phyloP scores from a whole-genome alignment of 2,113 vertebrate species.

The Scartelaos histophorus region DNA sequence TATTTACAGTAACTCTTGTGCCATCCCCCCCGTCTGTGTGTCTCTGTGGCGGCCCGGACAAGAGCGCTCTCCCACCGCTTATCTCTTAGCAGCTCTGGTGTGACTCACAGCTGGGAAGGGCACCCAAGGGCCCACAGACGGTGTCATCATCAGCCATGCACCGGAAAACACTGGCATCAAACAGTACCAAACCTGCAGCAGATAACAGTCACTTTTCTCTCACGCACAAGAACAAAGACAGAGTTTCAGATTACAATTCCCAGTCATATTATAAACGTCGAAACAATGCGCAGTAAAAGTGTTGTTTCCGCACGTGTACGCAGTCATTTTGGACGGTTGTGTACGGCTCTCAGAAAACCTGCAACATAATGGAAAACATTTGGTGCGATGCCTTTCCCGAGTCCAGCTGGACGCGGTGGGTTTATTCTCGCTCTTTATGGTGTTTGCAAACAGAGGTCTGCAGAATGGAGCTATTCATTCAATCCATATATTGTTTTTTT shows the following conservation, averaged over 20 bases:
- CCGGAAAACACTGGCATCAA: constrained; percentile 54
- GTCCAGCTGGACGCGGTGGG: constrained; percentile 15
- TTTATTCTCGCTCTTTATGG: neutral
- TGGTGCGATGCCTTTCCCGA: constrained; percentile 21
- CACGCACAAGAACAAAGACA: constrained; percentile 8
- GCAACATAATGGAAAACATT: constrained; percentile 28
- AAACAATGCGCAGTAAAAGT: neutral
- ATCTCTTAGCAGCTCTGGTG: constrained; percentile 61
- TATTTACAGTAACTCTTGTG: constrained; percentile 37
- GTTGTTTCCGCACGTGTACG: neutral
- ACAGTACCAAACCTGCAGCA: constrained; percentile 53
- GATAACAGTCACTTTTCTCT: constrained; percentile 40
- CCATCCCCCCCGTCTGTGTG: constrained; percentile 11
- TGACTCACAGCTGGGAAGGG: constrained; percentile 60
- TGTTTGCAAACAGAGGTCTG: neutral
- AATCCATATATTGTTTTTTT: neutral
- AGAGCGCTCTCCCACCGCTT: constrained; percentile 46
- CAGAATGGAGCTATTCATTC: neutral
- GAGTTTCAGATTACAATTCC: neutral
- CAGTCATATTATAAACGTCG: neutral
- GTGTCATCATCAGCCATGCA: constrained; percentile 59
- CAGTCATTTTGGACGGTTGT: neutral
- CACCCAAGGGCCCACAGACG: constrained; percentile 44
- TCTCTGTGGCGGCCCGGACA: constrained; percentile 34
- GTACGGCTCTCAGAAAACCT: neutral